Conservation (phyloP, 1,140 invertebrate genomes). For the Papilio polyxenes region DNA sequence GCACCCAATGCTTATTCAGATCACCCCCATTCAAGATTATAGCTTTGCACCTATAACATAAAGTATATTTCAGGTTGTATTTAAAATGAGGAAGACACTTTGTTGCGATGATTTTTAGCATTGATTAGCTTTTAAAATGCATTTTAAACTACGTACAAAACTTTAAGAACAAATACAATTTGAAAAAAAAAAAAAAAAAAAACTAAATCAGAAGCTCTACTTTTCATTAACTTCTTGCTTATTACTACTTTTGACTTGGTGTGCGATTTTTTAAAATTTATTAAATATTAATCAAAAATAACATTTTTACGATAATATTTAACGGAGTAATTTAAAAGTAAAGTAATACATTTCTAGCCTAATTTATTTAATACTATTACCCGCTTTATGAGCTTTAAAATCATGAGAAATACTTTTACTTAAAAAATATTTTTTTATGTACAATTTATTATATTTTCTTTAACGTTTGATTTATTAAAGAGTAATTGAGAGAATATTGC, state of each 20-base stretch:
- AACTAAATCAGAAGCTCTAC: background rate
- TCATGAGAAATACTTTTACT: background rate
- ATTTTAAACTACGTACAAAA: background rate
- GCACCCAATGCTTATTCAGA: background rate
- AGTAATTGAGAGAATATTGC: slow-evolving; percentile 29
- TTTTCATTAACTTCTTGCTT: background rate
- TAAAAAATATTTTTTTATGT: background rate
- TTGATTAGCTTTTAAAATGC: background rate
- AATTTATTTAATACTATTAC: background rate
- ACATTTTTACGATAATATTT: background rate
- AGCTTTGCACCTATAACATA: slow-evolving; percentile 5
- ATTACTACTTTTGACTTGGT: background rate
- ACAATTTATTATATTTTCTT: background rate
- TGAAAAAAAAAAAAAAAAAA: background rate
- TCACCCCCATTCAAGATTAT: background rate
- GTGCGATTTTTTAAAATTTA: too few relatives aligned
- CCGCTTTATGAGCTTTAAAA: background rate
- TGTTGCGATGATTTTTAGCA: background rate
- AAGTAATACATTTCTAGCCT: too few relatives aligned
- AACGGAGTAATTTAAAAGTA: background rate
- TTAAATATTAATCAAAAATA: too few relatives aligned
- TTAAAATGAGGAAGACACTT: slow-evolving; percentile 3
- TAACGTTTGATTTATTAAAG: background rate
- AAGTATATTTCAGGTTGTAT: background rate
- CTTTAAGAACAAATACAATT: background rate